These are phyloP conservation scores for Triplophysa tibetana DNA, from an alignment of 2,113 vertebrate species.

Conservation along the genomic window DNA sequence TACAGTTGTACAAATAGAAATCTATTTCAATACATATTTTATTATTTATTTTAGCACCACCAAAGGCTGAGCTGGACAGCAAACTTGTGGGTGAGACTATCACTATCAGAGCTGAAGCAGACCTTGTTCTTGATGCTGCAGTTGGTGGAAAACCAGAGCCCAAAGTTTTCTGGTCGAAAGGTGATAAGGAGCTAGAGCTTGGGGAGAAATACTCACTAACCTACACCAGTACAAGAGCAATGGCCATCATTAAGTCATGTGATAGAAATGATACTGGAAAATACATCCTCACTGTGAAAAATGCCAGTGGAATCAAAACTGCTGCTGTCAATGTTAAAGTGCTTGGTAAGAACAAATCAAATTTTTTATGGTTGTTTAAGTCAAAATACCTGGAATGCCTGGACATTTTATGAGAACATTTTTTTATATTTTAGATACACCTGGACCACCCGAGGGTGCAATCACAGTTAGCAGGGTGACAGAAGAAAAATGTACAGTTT, in stretches of 20 bases:
- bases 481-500: conserved; percentile 94
- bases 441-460: conserved; percentile 85
- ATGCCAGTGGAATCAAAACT: conserved; percentile 90
- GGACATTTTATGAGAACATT: neutral
- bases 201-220: conserved; percentile 94
- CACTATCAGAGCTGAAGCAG: conserved; percentile 87
- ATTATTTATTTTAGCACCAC: conserved; percentile 80
- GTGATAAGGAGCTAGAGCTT: conserved; percentile 88
- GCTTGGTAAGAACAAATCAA: conserved; percentile 80
- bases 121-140: conserved; percentile 92
- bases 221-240: conserved; percentile 90
- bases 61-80: conserved; percentile 91
- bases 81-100: conserved; percentile 86
- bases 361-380: neutral
- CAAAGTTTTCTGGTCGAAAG: conserved; percentile 95
- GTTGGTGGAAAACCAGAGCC: conserved; percentile 97
- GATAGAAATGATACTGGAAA: conserved; percentile 91
- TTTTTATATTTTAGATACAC: conserved; percentile 80
- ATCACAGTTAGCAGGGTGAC: conserved; percentile 90
- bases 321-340: conserved; percentile 90
- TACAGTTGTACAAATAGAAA: neutral
- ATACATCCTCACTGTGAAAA: conserved; percentile 92
- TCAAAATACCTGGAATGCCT: neutral
- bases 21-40: conserved; percentile 21
- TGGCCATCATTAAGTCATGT: conserved; percentile 94